Percentiles rank a stretch among this genome's conserved stretches.
Conservation (phyloP, 2,113 vertebrate genomes). For the Callospermophilus lateralis region DNA sequence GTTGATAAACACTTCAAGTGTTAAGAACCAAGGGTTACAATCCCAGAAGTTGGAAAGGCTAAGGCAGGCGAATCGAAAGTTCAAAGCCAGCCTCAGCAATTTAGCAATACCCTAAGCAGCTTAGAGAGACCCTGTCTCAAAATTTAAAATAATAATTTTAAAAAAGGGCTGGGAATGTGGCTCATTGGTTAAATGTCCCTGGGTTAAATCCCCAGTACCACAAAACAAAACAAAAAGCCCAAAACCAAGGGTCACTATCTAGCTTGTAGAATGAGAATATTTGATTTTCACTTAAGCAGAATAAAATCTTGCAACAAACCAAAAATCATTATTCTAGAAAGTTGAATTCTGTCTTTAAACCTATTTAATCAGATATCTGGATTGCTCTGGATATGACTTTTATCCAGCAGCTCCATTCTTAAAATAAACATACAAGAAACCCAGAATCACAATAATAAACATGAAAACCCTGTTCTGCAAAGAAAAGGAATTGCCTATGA, state of each 20-base stretch:
- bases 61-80: no score
- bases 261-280: not conserved
- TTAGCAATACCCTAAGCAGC: no score
- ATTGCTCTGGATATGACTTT: constrained; percentile 37
- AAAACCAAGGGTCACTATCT: not conserved
- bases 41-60: no score
- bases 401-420: not conserved
- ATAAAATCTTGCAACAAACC: not conserved
- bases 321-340: constrained; percentile 52
- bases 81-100: no score
- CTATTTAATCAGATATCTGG: not conserved
- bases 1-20: not conserved
- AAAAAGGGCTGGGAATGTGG: no score
- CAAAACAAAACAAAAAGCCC: no score
- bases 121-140: no score
- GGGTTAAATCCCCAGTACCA: no score
- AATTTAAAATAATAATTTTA: no score
- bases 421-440: constrained; percentile 1
- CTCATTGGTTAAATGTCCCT: no score
- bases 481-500: not conserved
- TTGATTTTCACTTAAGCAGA: constrained; percentile 33
- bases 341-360: not conserved
- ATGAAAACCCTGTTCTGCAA: not conserved
- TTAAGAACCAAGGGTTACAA: not conserved
- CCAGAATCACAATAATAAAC: not conserved